phyloP scores from a whole-genome alignment of 2,113 vertebrate species.

The Engraulis encrasicolus region DNA sequence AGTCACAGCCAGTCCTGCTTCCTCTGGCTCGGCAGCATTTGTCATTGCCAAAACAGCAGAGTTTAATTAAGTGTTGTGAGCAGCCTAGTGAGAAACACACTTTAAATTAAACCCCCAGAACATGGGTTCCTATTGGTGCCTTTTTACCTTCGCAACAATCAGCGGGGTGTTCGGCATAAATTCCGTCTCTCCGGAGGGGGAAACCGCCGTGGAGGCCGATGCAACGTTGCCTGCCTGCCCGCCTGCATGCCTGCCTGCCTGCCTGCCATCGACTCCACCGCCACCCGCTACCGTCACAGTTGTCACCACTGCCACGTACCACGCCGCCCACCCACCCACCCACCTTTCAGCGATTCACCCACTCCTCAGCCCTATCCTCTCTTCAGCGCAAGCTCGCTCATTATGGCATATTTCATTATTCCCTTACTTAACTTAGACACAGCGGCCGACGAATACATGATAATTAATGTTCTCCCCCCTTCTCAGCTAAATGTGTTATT shows the following conservation, averaged over 20 bases:
- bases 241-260: too few species aligned
- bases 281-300: background rate
- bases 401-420: conserved; percentile 88
- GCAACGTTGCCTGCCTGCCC: too few species aligned
- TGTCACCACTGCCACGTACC: background rate
- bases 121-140: conserved; percentile 95
- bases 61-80: conserved; percentile 99
- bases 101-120: conserved; percentile 98
- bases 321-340: conserved; percentile 45
- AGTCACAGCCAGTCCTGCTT: conserved; percentile 86
- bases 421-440: conserved; percentile 80
- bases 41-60: conserved; percentile 99
- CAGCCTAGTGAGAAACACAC: conserved; percentile 99
- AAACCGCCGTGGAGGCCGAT: conserved; percentile 70
- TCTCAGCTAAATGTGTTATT: conserved; percentile 88
- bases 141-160: conserved; percentile 95
- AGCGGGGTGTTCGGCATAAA: conserved; percentile 91
- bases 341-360: conserved; percentile 89
- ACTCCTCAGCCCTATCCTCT: conserved; percentile 78
- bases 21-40: conserved; percentile 91
- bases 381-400: conserved; percentile 77
- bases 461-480: conserved; percentile 94
- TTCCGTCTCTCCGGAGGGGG: conserved; percentile 88
- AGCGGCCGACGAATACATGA: conserved; percentile 81
- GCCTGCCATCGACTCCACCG: too few species aligned